Evolutionary conservation across 2,888 invertebrate genomes (phyloP).

Genomic region (Ceramica pisi): DNA sequence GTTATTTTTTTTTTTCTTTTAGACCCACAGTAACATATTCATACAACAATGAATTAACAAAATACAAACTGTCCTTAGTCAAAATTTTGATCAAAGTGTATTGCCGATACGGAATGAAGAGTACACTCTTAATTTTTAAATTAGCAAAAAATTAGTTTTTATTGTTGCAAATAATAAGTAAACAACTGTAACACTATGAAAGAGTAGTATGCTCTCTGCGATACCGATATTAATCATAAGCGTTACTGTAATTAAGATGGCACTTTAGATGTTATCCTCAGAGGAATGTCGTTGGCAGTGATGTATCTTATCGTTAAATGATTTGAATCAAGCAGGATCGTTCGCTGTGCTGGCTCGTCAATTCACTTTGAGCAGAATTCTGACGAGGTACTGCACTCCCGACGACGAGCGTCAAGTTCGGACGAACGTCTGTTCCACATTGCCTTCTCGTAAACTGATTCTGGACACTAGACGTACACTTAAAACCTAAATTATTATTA

Average conservation of each 20-base stretch:
- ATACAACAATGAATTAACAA: constrained; percentile 50
- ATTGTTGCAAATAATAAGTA: constrained; percentile 32
- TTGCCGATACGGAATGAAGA: constrained; percentile 50
- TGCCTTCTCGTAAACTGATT: constrained; percentile 63
- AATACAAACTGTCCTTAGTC: constrained; percentile 62
- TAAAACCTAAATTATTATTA: constrained; percentile 82
- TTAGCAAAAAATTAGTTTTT: constrained; percentile 6
- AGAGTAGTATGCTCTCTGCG: constrained; percentile 48
- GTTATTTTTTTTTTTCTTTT: constrained; percentile 34
- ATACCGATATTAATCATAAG: constrained; percentile 69
- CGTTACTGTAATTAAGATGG: constrained; percentile 75
- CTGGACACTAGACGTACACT: constrained; percentile 81
- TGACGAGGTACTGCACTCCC: constrained; percentile 72
- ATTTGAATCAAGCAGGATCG: constrained; percentile 67
- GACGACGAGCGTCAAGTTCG: constrained; percentile 51
- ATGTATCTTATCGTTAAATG: constrained; percentile 69
- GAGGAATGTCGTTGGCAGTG: constrained; percentile 88
- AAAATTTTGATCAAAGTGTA: constrained; percentile 82
- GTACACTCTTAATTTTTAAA: constrained; percentile 21
- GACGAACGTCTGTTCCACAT: constrained; percentile 50
- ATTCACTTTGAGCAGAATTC: constrained; percentile 84
- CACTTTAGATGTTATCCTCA: constrained; percentile 73
- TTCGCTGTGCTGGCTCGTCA: constrained; percentile 66
- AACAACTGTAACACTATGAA: constrained; percentile 30
- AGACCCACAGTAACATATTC: constrained; percentile 60